These are phyloP conservation scores for Chelonoidis abingdonii DNA, from an alignment of 2,113 vertebrate species.

Conservation along the genomic window DNA sequence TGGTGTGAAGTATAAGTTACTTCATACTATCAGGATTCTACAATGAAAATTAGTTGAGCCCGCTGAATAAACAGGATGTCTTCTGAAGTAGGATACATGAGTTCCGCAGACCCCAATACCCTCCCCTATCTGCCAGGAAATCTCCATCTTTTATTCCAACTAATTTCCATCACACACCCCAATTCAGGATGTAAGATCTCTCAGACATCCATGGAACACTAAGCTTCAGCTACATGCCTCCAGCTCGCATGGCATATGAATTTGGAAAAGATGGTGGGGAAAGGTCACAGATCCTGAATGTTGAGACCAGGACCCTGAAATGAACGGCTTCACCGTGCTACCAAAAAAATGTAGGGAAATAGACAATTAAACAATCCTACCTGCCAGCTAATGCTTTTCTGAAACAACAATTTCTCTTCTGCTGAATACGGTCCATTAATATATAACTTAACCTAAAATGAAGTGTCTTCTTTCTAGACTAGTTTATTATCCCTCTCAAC, in stretches of 20 bases:
- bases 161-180: not conserved
- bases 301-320: not conserved
- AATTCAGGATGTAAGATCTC: not conserved
- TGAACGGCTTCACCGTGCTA: not conserved
- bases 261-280: not conserved
- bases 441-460: not conserved
- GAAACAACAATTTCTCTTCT: not conserved
- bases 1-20: not conserved
- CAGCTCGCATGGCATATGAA: not conserved
- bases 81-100: not conserved
- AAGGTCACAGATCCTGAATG: accelerated
- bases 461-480: not conserved
- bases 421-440: not conserved
- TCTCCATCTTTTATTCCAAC: slow-evolving; percentile 4
- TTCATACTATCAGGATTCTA: not conserved
- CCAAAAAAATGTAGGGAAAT: not conserved
- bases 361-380: not conserved
- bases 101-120: not conserved
- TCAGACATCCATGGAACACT: not conserved
- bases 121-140: not conserved
- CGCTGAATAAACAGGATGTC: not conserved
- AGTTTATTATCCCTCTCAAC: not conserved
- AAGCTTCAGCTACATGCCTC: not conserved
- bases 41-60: not conserved
- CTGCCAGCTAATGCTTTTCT: not conserved